Percentiles rank a stretch among this genome's conserved stretches.
Evolutionary conservation across 2,797 vertebrate genomes (phyloP).

Genomic region (Staurois parvus): DNA sequence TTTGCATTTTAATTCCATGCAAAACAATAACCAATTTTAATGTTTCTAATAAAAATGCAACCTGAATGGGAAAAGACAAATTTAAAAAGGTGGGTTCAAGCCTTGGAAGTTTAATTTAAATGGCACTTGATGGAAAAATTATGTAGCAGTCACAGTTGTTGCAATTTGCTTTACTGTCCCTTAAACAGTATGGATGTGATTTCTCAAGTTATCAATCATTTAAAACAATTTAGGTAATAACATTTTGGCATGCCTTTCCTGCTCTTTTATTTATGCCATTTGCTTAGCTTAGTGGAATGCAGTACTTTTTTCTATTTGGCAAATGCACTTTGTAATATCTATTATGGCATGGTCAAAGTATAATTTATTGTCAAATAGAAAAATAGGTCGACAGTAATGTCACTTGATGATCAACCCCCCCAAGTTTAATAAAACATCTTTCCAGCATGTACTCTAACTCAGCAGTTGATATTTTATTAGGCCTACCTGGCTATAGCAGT

Average conservation of each 20-base stretch:
- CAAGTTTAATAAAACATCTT: constrained; percentile 87
- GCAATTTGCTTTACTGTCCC: constrained; percentile 66
- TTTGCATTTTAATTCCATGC: constrained; percentile 2
- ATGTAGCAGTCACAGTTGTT: constrained; percentile 63
- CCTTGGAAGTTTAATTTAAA: constrained; percentile 57
- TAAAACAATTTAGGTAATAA: constrained; percentile 74
- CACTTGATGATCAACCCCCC: constrained; percentile 83
- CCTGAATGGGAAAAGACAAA: constrained; percentile 31
- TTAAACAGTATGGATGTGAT: constrained; percentile 67
- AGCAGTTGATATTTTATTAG: constrained; percentile 79
- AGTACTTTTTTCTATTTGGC: constrained; percentile 70
- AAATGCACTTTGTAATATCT: constrained; percentile 81
- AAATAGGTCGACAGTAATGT: constrained; percentile 87
- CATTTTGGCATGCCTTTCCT: constrained; percentile 68
- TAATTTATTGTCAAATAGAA: constrained; percentile 91
- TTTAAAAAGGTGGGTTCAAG: constrained; percentile 49
- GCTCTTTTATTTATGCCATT: constrained; percentile 73
- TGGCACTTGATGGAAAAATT: constrained; percentile 57
- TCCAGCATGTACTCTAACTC: constrained; percentile 73
- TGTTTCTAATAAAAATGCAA: constrained; percentile 53
- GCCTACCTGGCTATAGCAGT: constrained; percentile 82
- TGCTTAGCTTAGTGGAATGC: constrained; percentile 68
- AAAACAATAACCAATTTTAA: constrained; percentile 58
- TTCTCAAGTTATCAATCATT: constrained; percentile 73
- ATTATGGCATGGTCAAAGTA: constrained; percentile 81